Conservation (phyloP, 2,888 invertebrate genomes). For the Apoderus coryli region DNA sequence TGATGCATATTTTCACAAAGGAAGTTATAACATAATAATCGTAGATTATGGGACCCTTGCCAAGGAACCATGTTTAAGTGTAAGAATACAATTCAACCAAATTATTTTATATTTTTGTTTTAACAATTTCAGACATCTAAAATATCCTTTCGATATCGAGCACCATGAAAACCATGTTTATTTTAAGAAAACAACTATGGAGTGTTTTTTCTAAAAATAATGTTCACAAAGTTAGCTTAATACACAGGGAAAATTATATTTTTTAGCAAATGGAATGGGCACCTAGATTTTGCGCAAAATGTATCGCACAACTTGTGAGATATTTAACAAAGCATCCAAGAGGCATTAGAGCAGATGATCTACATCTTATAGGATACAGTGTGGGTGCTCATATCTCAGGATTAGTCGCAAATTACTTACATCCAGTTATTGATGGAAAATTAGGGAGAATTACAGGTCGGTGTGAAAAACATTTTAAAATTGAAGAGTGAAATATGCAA, state of each 20-base stretch:
- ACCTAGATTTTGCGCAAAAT: constrained; percentile 40
- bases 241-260: constrained; percentile 1
- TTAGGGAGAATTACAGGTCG: constrained; percentile 69
- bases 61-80: constrained; percentile 66
- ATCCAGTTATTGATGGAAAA: constrained; percentile 59
- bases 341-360: constrained; percentile 53
- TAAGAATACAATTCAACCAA: constrained; percentile 16
- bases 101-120: no score
- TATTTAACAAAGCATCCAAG: constrained; percentile 67
- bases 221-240: neutral
- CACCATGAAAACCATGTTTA: no score
- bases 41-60: constrained; percentile 73
- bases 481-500: no score
- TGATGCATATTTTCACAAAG: constrained; percentile 64
- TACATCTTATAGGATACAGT: constrained; percentile 76
- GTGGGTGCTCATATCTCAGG: constrained; percentile 80
- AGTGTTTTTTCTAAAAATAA: no score
- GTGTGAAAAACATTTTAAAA: no score
- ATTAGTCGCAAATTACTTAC: constrained; percentile 63
- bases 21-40: constrained; percentile 73
- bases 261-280: constrained; percentile 33
- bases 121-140: no score
- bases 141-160: no score
- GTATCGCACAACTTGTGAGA: constrained; percentile 67
- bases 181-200: no score